Evolutionary conservation across 2,888 invertebrate species (phyloP).

Genomic region (Syrista parreyssii): DNA sequence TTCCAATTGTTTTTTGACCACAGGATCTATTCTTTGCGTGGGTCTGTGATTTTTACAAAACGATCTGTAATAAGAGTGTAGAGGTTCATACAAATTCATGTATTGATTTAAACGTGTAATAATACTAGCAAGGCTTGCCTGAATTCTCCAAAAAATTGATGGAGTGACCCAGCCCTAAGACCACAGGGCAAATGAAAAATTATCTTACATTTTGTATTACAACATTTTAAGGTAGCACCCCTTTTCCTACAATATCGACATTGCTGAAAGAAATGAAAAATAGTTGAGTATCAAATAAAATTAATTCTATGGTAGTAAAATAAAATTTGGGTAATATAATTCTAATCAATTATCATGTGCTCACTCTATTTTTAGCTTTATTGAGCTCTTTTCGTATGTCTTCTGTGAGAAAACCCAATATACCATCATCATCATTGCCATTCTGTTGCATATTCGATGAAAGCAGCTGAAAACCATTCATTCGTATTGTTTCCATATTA

Average conservation of each 20-base stretch:
- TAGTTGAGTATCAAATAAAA: background rate
- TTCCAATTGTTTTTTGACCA: slow-evolving; percentile 39
- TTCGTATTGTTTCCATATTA: background rate
- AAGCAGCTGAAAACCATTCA: slow-evolving; percentile 70
- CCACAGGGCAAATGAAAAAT: slow-evolving; percentile 85
- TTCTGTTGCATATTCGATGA: slow-evolving; percentile 78
- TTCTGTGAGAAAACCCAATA: slow-evolving; percentile 77
- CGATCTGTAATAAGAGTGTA: slow-evolving; percentile 67
- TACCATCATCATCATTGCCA: slow-evolving; percentile 76
- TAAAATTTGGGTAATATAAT: background rate
- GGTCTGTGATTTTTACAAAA: slow-evolving; percentile 75
- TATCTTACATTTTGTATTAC: slow-evolving; percentile 72
- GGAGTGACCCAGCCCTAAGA: slow-evolving; percentile 71
- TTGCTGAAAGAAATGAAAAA: slow-evolving; percentile 66
- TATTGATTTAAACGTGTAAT: slow-evolving; percentile 28
- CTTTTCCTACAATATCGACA: slow-evolving; percentile 76
- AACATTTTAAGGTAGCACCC: slow-evolving; percentile 82
- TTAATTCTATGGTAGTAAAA: background rate
- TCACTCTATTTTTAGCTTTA: slow-evolving; percentile 75
- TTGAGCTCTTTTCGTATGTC: slow-evolving; percentile 78
- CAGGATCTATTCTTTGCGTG: slow-evolving; percentile 66
- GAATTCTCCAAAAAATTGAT: slow-evolving; percentile 74
- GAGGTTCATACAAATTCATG: slow-evolving; percentile 19
- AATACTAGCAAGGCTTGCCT: slow-evolving; percentile 50
- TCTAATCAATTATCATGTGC: background rate